Evolutionary conservation across 2,113 vertebrate species (phyloP).

Genomic region (Empidonax traillii): DNA sequence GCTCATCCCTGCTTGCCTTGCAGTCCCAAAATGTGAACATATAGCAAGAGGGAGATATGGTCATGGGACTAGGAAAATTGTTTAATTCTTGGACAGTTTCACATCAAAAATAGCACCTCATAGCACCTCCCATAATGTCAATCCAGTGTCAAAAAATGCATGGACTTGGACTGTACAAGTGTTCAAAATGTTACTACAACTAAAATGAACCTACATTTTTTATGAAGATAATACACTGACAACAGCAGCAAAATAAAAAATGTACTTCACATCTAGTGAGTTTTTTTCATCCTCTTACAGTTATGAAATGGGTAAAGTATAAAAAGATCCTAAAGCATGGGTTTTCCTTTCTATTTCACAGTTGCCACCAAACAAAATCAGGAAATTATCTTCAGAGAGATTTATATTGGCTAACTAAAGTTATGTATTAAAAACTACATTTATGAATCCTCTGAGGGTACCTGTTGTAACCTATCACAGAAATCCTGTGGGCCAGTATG

Average conservation of each 20-base stretch:
- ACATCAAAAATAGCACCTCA: not conserved
- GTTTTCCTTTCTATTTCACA: not conserved
- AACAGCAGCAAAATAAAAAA: not conserved
- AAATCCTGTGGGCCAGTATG: not conserved
- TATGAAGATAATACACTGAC: not conserved
- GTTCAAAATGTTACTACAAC: not conserved
- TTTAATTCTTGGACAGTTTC: not conserved
- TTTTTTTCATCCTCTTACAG: not conserved
- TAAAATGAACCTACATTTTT: not conserved
- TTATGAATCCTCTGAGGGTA: not conserved
- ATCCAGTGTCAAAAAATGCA: not conserved
- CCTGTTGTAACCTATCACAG: not conserved
- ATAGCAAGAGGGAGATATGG: not conserved
- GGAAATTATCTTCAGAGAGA: not conserved
- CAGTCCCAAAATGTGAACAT: not conserved
- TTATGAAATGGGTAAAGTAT: not conserved
- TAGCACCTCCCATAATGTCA: not conserved
- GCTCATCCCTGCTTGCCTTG: not conserved
- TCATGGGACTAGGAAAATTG: not conserved
- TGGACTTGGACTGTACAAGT: not conserved
- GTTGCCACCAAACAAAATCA: not conserved
- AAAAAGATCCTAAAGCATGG: not conserved
- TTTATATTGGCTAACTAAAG: not conserved
- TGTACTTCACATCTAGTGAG: accelerated
- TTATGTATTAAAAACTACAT: not conserved